These are phyloP conservation scores for Desmophyllum pertusum DNA, from an alignment of 92 coral and sea anemone species.

Conservation along the genomic window DNA sequence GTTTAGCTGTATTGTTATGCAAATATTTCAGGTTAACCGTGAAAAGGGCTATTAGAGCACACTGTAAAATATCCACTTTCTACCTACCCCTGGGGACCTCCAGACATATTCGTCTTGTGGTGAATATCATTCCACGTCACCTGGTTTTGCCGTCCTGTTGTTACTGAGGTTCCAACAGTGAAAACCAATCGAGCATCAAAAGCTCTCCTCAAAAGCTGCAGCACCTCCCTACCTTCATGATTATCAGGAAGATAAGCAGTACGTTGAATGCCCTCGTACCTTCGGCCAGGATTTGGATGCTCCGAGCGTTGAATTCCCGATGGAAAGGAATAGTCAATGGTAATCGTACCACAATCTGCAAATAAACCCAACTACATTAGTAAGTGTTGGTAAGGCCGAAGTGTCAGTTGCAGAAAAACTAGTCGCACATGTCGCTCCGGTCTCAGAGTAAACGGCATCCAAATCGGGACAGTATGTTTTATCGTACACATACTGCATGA, in stretches of 20 bases:
- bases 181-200: conserved; percentile 80
- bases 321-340: conserved; percentile 39
- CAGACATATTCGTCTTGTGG: conserved; percentile 69
- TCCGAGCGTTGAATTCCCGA: conserved; percentile 52
- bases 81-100: conserved; percentile 74
- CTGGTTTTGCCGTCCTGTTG: conserved; percentile 58
- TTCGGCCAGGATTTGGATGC: conserved; percentile 82
- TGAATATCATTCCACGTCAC: conserved; percentile 85
- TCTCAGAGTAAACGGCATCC: too few relatives aligned
- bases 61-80: neutral
- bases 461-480: too few relatives aligned
- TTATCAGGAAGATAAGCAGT: conserved; percentile 69
- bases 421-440: too few relatives aligned
- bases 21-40: too few relatives aligned
- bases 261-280: conserved; percentile 58
- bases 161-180: conserved; percentile 72
- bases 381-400: too few relatives aligned
- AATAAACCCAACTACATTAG: too few relatives aligned
- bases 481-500: too few relatives aligned
- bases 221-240: conserved; percentile 69
- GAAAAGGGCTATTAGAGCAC: too few relatives aligned
- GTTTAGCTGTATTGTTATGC: too few relatives aligned
- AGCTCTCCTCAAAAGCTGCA: conserved; percentile 70
- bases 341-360: conserved; percentile 39
- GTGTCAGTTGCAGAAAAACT: too few relatives aligned